Percentiles rank a stretch among this genome's conserved stretches.
Conservation (phyloP, 2,797 vertebrate species). For the Phrynocephalus forsythii region DNA sequence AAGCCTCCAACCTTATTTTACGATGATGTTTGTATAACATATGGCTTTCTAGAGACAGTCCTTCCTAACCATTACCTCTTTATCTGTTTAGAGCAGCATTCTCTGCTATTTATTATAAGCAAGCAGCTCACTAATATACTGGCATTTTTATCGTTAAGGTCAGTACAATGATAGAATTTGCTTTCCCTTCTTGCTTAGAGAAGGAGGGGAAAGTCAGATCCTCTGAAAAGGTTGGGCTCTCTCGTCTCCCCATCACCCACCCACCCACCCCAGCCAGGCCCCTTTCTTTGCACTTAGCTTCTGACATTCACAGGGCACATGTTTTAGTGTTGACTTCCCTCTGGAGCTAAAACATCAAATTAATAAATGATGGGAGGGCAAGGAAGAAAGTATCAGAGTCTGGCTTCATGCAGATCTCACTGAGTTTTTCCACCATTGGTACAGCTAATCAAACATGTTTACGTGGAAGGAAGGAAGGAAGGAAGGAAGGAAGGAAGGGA, state of each 20-base stretch:
- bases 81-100: constrained; percentile 66
- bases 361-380: constrained; percentile 53
- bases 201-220: constrained; percentile 45
- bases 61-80: constrained; percentile 65
- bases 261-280: background rate
- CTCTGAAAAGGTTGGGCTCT: constrained; percentile 41
- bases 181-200: constrained; percentile 53
- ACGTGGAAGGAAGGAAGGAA: background rate
- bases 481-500: background rate
- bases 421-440: constrained; percentile 62
- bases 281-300: constrained; percentile 40
- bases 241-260: background rate
- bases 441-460: constrained; percentile 63
- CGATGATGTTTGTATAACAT: constrained; percentile 57
- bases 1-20: constrained; percentile 62
- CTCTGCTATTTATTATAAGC: constrained; percentile 60
- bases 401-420: constrained; percentile 56
- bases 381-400: constrained; percentile 53
- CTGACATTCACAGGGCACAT: constrained; percentile 41
- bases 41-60: constrained; percentile 61
- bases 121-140: constrained; percentile 51
- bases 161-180: constrained; percentile 62
- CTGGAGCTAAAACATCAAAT: constrained; percentile 46
- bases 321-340: constrained; percentile 55
- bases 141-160: constrained; percentile 73